A percentile compares a stretch with the other conserved stretches of the same genome.
phyloP scores from a whole-genome alignment of 2,797 vertebrate genomes.

The Peromyscus attwateri region DNA sequence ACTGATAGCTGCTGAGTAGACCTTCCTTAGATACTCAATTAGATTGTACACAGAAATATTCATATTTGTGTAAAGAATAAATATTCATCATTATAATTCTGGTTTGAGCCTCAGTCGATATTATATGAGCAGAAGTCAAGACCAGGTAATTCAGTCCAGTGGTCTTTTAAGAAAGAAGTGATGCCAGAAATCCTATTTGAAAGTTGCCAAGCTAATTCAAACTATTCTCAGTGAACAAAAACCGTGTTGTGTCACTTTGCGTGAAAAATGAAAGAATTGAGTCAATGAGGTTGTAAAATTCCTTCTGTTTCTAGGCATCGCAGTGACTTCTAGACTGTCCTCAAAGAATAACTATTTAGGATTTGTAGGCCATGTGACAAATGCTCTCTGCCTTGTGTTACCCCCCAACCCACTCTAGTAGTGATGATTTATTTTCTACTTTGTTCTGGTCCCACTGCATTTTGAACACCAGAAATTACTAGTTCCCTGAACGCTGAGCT shows the following conservation, averaged over 20 bases:
- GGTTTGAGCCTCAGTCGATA: neutral
- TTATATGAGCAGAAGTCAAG: neutral
- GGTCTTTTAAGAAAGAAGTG: neutral
- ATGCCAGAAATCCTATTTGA: neutral
- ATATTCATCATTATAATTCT: neutral
- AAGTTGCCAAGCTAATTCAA: neutral
- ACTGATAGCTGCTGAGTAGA: neutral
- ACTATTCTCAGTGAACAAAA: slow-evolving; percentile 27
- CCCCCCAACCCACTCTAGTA: neutral
- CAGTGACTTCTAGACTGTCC: neutral
- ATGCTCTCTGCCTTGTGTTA: neutral
- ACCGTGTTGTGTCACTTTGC: neutral
- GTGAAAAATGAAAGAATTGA: neutral
- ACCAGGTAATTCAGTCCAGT: neutral
- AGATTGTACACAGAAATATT: neutral
- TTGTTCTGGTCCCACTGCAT: neutral
- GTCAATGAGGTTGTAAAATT: neutral
- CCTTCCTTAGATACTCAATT: neutral
- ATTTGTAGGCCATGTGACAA: neutral
- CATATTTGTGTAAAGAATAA: slow-evolving; percentile 13
- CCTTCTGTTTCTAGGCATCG: neutral
- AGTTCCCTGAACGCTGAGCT: neutral
- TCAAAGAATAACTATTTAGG: neutral
- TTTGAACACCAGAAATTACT: neutral
- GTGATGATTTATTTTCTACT: neutral